phyloP scores from a whole-genome alignment of 2,113 vertebrate genomes.

The Sprattus sprattus region DNA sequence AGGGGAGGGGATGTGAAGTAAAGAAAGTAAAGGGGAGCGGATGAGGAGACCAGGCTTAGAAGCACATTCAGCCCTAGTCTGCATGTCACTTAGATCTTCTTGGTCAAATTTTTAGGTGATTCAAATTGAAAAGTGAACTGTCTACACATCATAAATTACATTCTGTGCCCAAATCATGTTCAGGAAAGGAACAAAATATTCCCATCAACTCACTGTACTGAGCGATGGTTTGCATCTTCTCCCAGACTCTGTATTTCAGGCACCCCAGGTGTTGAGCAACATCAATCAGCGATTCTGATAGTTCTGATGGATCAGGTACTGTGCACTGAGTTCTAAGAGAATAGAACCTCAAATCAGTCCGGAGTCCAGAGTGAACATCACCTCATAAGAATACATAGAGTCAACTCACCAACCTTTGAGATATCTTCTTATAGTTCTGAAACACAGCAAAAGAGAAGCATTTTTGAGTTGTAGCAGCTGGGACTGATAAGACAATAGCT shows the following conservation, averaged over 20 bases:
- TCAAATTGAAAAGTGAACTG: background rate
- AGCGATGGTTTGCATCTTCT: constrained; percentile 55
- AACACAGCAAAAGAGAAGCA: constrained; percentile 25
- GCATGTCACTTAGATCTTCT: background rate
- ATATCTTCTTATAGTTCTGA: constrained; percentile 55
- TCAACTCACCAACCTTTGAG: constrained; percentile 43
- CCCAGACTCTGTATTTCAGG: constrained; percentile 55
- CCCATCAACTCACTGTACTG: constrained; percentile 53
- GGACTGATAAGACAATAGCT: background rate
- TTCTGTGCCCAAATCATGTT: background rate
- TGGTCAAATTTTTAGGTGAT: background rate
- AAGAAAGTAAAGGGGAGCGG: background rate
- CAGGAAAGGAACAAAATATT: background rate
- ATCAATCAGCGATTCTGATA: constrained; percentile 46
- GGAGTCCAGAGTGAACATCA: background rate
- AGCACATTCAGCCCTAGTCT: background rate
- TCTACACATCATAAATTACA: background rate
- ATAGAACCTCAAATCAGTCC: background rate
- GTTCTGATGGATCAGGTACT: constrained; percentile 40
- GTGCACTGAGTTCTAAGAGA: constrained; percentile 42
- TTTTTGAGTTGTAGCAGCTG: background rate
- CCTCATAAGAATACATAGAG: background rate
- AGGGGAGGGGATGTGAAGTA: background rate
- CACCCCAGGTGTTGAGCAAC: constrained; percentile 53
- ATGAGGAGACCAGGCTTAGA: background rate